A percentile compares a stretch with the other conserved stretches of the same genome.
Conservation (phyloP, 2,797 vertebrate species). For the Myotis daubentonii region DNA sequence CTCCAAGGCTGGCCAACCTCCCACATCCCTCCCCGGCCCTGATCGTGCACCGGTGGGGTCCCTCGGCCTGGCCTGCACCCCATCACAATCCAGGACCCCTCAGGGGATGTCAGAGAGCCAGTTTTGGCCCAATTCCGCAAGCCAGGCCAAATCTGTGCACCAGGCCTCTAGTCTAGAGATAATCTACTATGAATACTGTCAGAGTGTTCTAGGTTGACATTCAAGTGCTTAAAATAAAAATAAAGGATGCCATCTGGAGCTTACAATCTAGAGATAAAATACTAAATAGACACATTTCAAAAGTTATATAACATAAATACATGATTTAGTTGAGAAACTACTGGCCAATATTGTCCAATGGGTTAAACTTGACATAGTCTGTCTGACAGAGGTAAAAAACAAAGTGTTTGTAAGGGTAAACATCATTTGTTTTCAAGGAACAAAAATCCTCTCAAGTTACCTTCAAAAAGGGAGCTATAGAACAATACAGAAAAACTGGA, state of each 20-base stretch:
- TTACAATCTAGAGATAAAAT: not conserved
- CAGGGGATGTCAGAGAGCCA: too few species aligned
- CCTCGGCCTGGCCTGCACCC: too few species aligned
- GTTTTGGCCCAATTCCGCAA: too few species aligned
- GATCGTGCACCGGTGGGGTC: accelerated
- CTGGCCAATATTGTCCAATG: not conserved
- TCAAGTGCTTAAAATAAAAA: not conserved
- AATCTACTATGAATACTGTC: not conserved
- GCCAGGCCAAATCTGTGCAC: too few species aligned
- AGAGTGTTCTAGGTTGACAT: not conserved
- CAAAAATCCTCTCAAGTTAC: not conserved
- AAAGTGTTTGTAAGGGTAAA: not conserved
- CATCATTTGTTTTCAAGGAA: not conserved
- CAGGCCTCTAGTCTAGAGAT: not conserved
- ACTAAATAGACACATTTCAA: not conserved
- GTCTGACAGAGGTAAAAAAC: not conserved
- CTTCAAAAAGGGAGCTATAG: not conserved
- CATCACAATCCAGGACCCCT: too few species aligned
- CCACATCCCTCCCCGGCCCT: accelerated
- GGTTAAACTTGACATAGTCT: not conserved
- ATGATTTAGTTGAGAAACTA: not conserved
- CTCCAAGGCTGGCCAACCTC: too few species aligned
- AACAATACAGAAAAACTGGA: not conserved
- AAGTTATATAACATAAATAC: not conserved
- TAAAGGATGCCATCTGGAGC: not conserved